Evolutionary conservation across 2,888 invertebrate species (phyloP), one percentile per base, ranked within the genome.

Genomic region (Zhuqinia jingwanae): DNA sequence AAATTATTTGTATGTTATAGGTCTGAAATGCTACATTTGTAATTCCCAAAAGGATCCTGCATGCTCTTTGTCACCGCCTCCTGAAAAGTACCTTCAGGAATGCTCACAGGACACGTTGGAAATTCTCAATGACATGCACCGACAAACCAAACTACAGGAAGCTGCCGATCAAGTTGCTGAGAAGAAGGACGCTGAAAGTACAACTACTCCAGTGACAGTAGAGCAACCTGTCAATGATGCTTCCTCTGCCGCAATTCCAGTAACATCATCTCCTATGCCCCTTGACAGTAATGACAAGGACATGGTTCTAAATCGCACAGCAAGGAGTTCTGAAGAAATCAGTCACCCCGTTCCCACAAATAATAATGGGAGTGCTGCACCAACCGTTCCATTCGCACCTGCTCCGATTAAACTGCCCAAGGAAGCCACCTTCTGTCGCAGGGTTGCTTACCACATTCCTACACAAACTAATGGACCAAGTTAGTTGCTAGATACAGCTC

Each of bases 1-100:
- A n/a, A n/a, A n/a, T n/a, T n/a, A n/a, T n/a, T n/a, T n/a, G n/a
- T n/a, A n/a, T n/a, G n/a, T n/a, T 77, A 2, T 60, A 90, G 90
- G 70, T 20, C 27, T 90, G 15, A 70, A 88, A 82, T 90, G 90
- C 60, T 90, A 85, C 78, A 81, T 86, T 10, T 90, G 90, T 60
- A 90, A 89, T 42, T 88, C 88, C 17, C 81, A 60, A 0, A 79
- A 78, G 22, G 85, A 90, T 6, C 27, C 78, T 42, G 87, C 73
- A 0, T 90, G 90, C 75, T 65, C 17, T 0, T 36, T 36, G 13
- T 73, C 56, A 20, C 84, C 79, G 13, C 83, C 86, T 22, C 88
- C 89, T 6, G 68, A 47, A 1, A 81, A 88, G 68, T 90, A 79
- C 47, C 50, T 90, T 2, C 76, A 85, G 10, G 81, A 83, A 20